phyloP scores from a whole-genome alignment of 2,888 invertebrate species.

The Mimachlamys varia region DNA sequence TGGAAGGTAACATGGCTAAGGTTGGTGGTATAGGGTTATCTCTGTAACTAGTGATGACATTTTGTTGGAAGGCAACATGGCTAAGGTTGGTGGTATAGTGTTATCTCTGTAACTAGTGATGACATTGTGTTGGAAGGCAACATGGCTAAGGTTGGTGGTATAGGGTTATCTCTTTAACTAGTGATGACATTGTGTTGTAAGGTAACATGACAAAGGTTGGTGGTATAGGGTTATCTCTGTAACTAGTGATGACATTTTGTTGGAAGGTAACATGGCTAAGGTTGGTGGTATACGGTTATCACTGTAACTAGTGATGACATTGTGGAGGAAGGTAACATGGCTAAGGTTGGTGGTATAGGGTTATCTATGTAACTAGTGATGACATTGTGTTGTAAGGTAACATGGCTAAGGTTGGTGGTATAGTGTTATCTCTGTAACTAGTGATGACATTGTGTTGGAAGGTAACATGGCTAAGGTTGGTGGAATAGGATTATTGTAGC shows the following conservation, averaged over 20 bases:
- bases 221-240: not conserved
- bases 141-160: conserved; percentile 72
- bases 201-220: conserved; percentile 77
- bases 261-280: conserved; percentile 74
- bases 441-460: conserved; percentile 70
- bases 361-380: conserved; percentile 40
- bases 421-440: not conserved
- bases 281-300: conserved; percentile 58
- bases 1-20: conserved; percentile 74
- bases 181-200: conserved; percentile 70
- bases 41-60: conserved; percentile 57
- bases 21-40: conserved; percentile 58
- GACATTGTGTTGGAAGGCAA: conserved; percentile 75
- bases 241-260: conserved; percentile 68
- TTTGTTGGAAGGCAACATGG: conserved; percentile 73
- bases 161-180: not conserved
- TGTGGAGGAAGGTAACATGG: conserved; percentile 73
- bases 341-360: conserved; percentile 72
- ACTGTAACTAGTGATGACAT: conserved; percentile 57
- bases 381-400: conserved; percentile 75
- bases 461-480: conserved; percentile 77
- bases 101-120: conserved; percentile 40
- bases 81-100: conserved; percentile 72
- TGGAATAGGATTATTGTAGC: not conserved
- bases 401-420: conserved; percentile 72